Base-by-base conservation (phyloP, 2,888 invertebrate species). In the Cataglyphis cursor region DNA sequence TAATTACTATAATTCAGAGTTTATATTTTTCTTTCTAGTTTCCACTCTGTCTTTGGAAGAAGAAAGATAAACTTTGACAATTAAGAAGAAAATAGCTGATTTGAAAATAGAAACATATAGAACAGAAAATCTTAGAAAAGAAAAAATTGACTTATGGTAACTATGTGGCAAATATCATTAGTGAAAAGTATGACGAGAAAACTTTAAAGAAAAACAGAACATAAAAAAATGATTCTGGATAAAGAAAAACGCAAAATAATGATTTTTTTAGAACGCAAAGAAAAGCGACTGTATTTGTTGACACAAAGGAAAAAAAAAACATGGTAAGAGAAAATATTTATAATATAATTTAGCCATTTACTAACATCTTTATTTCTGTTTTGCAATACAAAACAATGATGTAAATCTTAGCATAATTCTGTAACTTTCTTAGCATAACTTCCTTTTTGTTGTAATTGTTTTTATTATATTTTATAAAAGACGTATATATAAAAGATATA, bases 291-390 rank as follows among this genome's bases (percentile, higher is more conserved):
- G n/a, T n/a, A 48, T 48, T 18, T 9, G 4, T 18, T 57, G 9
- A 57, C 35, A 48, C 0, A 72, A 57, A 57, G 12, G 24, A 10
- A 41, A 28, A 61, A 31, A n/a, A 8, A 12, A 38, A 15, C 3
- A 15, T 44, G 0, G 5, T 3, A 3, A 21, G 12, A 21, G 12
- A 10, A 48, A 31, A 21, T 24, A 15, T 59, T n/a, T 74, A 15
- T 31, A 54, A 18, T 38, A 15, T 38, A 41, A 18, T 35, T 66
- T 21, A 24, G 15, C 54, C 61, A 54, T 38, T 68, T 76, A 76
- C 68, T 68, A 68, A 76, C 68, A 76, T 48, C 54, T 76, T 76
- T 76, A 57, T 76, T 76, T 54, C 54, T 76, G 54, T n/a, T 31
- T 41, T 41, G 41, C 51, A 75, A 65, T 65, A 75, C 66, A 66